These are phyloP conservation scores for Genyomyrus donnyi DNA, from an alignment of 2,113 vertebrate genomes.

Conservation along the genomic window DNA sequence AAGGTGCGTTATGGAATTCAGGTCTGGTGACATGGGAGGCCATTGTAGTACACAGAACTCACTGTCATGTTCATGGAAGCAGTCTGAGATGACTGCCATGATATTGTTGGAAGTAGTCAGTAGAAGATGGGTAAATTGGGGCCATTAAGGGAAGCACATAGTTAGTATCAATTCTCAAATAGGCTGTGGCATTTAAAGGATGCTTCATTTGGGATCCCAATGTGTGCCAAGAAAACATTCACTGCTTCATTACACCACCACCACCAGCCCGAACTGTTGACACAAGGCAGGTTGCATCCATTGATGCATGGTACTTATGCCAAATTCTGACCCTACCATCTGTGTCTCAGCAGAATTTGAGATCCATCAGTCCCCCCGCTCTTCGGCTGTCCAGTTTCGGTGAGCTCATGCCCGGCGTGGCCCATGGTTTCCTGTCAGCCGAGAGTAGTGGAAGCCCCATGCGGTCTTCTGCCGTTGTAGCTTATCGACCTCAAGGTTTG, in stretches of 20 bases:
- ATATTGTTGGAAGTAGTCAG: neutral
- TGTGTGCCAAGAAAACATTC: neutral
- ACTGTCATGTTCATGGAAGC: neutral
- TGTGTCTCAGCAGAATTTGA: neutral
- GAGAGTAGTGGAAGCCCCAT: neutral
- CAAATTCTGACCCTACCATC: neutral
- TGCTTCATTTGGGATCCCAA: neutral
- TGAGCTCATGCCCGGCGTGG: neutral
- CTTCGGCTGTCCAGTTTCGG: neutral
- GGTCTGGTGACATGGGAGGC: neutral
- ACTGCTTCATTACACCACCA: neutral
- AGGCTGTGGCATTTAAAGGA: neutral
- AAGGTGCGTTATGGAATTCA: neutral
- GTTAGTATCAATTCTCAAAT: neutral
- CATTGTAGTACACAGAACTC: neutral
- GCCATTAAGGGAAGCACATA: neutral
- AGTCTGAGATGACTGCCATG: neutral
- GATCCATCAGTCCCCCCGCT: neutral
- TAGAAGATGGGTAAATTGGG: neutral
- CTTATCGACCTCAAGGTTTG: neutral
- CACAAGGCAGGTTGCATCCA: neutral
- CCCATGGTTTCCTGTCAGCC: neutral
- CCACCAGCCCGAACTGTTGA: neutral
- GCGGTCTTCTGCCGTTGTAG: neutral
- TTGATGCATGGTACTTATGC: neutral